A percentile compares a stretch with the other conserved stretches of the same genome.
These are phyloP conservation scores for Leptinotarsa defecta DNA, from an alignment of 1,140 invertebrate species.

Conservation along the genomic window DNA sequence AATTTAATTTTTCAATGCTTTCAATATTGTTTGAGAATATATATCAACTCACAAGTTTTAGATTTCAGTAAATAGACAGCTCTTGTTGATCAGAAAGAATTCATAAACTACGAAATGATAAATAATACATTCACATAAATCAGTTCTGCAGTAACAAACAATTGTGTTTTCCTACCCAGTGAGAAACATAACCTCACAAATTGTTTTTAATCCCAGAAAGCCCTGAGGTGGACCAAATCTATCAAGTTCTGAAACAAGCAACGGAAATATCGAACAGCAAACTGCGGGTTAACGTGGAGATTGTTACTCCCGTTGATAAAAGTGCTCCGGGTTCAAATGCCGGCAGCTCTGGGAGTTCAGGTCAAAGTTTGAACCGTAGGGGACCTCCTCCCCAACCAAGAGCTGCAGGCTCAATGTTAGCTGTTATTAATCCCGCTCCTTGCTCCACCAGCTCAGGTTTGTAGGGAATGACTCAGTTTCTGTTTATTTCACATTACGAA, in stretches of 20 bases:
- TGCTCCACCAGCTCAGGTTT: constrained; percentile 63
- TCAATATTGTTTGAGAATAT: no score
- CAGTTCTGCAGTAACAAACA: no score
- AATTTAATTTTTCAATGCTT: no score
- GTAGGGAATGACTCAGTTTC: constrained; percentile 21
- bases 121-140: no score
- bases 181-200: not conserved
- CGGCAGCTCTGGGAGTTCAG: constrained; percentile 60
- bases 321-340: constrained; percentile 58
- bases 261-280: constrained; percentile 74
- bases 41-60: no score
- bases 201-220: constrained; percentile 24
- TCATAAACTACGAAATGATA: no score
- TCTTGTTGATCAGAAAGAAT: no score
- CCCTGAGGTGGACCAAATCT: constrained; percentile 76
- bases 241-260: constrained; percentile 91
- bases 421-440: constrained; percentile 61
- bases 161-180: not conserved
- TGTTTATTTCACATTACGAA: not conserved
- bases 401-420: constrained; percentile 58
- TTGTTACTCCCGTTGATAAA: constrained; percentile 45
- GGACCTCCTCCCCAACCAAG: constrained; percentile 34
- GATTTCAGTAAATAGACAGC: no score
- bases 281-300: constrained; percentile 56
- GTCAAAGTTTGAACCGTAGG: constrained; percentile 56